phyloP scores from a whole-genome alignment of 1,140 invertebrate genomes.

The Saxidomus purpurata region DNA sequence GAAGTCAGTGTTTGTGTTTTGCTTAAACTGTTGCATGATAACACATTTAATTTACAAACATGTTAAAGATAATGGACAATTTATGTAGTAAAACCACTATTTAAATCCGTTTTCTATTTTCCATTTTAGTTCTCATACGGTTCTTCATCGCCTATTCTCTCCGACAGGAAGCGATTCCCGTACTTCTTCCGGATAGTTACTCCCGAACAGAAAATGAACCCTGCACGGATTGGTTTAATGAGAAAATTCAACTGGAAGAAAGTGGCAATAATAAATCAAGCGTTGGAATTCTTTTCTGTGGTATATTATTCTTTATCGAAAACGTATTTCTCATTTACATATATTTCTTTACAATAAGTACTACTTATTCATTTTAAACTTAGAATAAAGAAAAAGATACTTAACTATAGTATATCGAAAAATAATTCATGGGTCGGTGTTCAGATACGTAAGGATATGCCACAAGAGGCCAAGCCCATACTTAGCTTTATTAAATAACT shows the following conservation, averaged over 20 bases:
- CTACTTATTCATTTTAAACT: neutral
- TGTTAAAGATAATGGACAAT: too few species aligned
- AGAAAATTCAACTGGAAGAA: conserved; percentile 66
- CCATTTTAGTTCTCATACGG: conserved; percentile 72
- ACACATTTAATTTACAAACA: too few species aligned
- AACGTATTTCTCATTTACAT: neutral
- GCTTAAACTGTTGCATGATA: too few species aligned
- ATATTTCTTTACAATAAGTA: neutral
- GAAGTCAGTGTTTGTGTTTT: too few species aligned
- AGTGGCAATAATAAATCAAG: conserved; percentile 65
- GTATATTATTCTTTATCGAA: conserved; percentile 17
- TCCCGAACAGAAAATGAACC: conserved; percentile 70
- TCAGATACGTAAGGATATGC: neutral
- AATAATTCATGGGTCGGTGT: neutral
- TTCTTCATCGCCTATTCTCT: conserved; percentile 74
- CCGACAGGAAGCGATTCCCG: conserved; percentile 70
- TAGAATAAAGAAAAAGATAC: too few species aligned
- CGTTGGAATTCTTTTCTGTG: conserved; percentile 69
- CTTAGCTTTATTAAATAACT: neutral
- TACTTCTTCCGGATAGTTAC: conserved; percentile 75
- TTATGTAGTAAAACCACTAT: too few species aligned
- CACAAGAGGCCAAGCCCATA: neutral
- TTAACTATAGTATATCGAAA: neutral
- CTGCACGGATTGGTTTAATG: conserved; percentile 61
- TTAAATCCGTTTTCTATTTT: too few species aligned